Conservation (phyloP, 1,140 invertebrate genomes). For the Panagrolaimus sp. region DNA sequence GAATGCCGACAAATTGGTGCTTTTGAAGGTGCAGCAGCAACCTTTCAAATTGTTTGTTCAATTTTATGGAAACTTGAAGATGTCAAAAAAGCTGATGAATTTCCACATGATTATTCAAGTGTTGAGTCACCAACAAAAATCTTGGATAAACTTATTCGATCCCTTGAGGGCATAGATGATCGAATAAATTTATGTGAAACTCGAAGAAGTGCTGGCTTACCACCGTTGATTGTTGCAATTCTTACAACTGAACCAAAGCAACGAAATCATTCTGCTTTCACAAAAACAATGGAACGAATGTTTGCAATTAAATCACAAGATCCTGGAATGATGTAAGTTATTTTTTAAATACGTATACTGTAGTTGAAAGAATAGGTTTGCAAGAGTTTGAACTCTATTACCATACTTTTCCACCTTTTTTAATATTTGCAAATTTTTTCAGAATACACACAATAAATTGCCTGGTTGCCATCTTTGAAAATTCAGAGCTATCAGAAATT, state of each 20-base stretch:
- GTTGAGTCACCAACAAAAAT: background rate
- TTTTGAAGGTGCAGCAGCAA: background rate
- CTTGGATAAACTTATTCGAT: constrained; percentile 8
- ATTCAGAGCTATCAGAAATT: background rate
- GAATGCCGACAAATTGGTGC: constrained; percentile 4
- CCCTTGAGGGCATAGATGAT: background rate
- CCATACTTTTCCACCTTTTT: background rate
- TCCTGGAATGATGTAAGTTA: constrained; percentile 8
- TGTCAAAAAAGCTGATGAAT: background rate
- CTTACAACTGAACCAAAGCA: constrained; percentile 9
- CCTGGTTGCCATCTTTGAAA: constrained; percentile 8
- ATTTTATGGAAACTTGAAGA: constrained; percentile 2
- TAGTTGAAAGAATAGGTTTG: no score
- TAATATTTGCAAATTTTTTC: background rate
- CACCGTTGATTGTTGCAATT: background rate
- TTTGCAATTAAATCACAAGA: background rate
- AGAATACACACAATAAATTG: constrained; percentile 11
- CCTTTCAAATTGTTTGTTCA: background rate
- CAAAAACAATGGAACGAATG: background rate
- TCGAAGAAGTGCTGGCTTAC: background rate
- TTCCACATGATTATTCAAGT: background rate
- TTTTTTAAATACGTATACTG: background rate
- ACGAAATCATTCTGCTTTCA: background rate
- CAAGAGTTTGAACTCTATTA: no score
- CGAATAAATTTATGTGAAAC: background rate